phyloP scores from a whole-genome alignment of 1,140 invertebrate species.

The Colletes gigas region DNA sequence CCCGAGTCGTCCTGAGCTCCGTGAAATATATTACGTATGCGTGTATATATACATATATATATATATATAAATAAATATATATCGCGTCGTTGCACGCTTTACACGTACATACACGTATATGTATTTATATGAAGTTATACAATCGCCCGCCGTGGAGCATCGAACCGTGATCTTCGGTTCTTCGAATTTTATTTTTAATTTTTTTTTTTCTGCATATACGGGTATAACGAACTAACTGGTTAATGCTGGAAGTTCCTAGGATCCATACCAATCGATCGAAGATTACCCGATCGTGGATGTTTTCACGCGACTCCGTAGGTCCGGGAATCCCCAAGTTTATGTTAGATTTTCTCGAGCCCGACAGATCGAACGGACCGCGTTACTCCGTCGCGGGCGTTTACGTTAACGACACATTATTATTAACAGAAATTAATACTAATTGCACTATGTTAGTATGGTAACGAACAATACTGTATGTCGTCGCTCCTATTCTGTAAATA shows the following conservation, averaged over 20 bases:
- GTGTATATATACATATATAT: slow-evolving; percentile 69
- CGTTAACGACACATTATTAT: slow-evolving; percentile 66
- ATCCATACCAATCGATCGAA: slow-evolving; percentile 1
- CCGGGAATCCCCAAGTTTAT: background rate
- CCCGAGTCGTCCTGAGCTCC: background rate
- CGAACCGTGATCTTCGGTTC: slow-evolving; percentile 6
- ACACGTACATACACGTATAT: slow-evolving; percentile 66
- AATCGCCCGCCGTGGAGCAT: background rate
- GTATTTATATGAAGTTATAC: slow-evolving; percentile 44
- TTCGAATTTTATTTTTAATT: background rate
- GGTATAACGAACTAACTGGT: background rate
- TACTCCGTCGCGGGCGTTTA: slow-evolving; percentile 50
- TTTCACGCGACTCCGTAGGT: background rate
- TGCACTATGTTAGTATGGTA: slow-evolving; percentile 72
- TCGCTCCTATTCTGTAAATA: slow-evolving; percentile 77
- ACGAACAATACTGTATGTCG: slow-evolving; percentile 74
- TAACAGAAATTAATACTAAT: slow-evolving; percentile 73
- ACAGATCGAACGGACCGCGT: slow-evolving; percentile 17
- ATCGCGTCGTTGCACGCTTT: slow-evolving; percentile 51
- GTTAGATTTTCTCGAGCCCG: background rate
- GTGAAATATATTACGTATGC: slow-evolving; percentile 61
- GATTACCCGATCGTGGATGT: background rate
- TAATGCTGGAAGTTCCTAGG: slow-evolving; percentile 15
- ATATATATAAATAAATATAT: slow-evolving; percentile 16
- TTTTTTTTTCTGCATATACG: background rate